Percentiles rank a stretch among this genome's conserved stretches.
These are phyloP conservation scores for Pheosia gnoma DNA, from an alignment of 2,888 invertebrate genomes.

Conservation along the genomic window DNA sequence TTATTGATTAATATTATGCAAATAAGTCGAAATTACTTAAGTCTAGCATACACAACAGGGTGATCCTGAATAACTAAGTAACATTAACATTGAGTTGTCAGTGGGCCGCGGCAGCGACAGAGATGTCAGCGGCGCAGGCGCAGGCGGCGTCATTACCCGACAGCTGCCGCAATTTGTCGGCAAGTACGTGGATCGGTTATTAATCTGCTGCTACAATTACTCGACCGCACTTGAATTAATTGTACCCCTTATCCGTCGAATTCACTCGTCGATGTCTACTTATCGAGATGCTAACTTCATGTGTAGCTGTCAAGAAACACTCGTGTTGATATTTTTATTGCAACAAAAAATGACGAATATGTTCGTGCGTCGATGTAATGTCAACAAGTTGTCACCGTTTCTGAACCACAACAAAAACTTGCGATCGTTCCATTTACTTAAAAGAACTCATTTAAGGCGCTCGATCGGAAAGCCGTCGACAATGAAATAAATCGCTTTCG, in stretches of 20 bases:
- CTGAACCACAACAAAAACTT: constrained; percentile 40
- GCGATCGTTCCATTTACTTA: constrained; percentile 45
- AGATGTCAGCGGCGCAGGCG: constrained; percentile 25
- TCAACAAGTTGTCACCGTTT: constrained; percentile 46
- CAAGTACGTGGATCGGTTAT: constrained; percentile 72
- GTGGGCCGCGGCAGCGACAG: constrained; percentile 5
- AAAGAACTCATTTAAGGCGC: constrained; percentile 51
- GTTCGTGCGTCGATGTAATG: constrained; percentile 45
- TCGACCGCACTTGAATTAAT: constrained; percentile 68
- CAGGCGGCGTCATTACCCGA: constrained; percentile 48
- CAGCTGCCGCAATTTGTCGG: constrained; percentile 73
- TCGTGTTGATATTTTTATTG: constrained; percentile 57
- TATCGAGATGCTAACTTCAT: constrained; percentile 59
- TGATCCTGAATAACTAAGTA: constrained; percentile 20
- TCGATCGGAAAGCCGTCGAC: constrained; percentile 61
- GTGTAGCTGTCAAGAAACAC: constrained; percentile 49
- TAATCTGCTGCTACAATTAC: constrained; percentile 73
- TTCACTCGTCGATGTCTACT: constrained; percentile 51
- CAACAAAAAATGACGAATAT: constrained; percentile 57
- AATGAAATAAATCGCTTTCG: constrained; percentile 60
- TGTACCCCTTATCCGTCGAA: constrained; percentile 68
- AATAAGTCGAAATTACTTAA: constrained; percentile 41
- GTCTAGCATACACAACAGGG: constrained; percentile 19
- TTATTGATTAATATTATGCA: constrained; percentile 71
- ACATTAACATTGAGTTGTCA: not conserved